Evolutionary conservation across 2,113 vertebrate species (phyloP).

Genomic region (Noctilio leporinus): DNA sequence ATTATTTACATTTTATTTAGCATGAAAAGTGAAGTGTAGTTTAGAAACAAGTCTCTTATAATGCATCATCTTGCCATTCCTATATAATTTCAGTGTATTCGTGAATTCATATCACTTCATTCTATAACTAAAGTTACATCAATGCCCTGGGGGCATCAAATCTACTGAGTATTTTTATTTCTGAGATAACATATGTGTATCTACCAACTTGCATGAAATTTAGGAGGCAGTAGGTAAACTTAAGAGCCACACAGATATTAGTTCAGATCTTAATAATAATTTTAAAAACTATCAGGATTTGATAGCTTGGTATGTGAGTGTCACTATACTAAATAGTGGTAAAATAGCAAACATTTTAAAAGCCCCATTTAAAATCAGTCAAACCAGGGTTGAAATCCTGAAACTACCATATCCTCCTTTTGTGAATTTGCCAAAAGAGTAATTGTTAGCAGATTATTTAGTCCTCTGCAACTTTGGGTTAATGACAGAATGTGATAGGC

Average conservation of each 20-base stretch:
- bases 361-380: neutral
- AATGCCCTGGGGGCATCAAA: neutral
- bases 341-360: neutral
- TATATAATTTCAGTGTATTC: constrained; percentile 64
- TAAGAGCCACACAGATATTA: neutral
- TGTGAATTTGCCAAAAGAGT: neutral
- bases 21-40: constrained; percentile 53
- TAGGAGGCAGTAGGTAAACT: neutral
- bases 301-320: neutral
- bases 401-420: neutral
- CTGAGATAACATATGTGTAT: neutral
- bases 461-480: neutral
- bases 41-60: constrained; percentile 57
- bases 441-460: neutral
- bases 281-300: neutral
- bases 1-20: constrained; percentile 55
- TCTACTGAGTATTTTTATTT: constrained; percentile 32
- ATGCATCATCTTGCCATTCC: constrained; percentile 65
- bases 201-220: neutral
- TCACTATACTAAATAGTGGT: neutral
- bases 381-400: neutral
- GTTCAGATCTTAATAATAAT: neutral
- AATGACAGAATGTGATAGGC: neutral
- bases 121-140: neutral
- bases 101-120: neutral